A percentile compares a stretch with the other conserved stretches of the same genome.
Conservation (phyloP, 2,797 vertebrate species). For the Philypnodon macrostomus region DNA sequence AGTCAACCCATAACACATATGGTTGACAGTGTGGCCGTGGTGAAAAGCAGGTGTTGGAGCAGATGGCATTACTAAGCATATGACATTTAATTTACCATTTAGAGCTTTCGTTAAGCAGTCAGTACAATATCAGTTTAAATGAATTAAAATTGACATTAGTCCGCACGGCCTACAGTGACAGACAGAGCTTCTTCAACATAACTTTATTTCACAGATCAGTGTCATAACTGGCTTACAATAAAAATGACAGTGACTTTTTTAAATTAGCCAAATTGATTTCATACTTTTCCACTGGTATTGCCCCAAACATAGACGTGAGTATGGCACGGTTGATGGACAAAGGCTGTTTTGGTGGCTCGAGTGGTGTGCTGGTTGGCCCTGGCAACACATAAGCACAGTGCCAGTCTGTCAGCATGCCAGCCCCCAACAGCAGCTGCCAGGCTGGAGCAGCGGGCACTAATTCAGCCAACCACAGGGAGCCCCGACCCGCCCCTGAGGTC, state of each 20-base stretch:
- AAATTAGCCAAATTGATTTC: constrained; percentile 62
- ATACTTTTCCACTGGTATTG: constrained; percentile 63
- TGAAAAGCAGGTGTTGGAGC: constrained; percentile 27
- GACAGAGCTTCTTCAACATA: too few species aligned
- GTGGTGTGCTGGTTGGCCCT: constrained; percentile 65
- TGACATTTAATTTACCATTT: constrained; percentile 36
- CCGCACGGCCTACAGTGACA: too few species aligned
- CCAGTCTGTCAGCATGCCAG: constrained; percentile 74
- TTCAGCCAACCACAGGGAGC: constrained; percentile 78
- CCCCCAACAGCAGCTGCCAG: constrained; percentile 76
- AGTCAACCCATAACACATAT: constrained; percentile 5
- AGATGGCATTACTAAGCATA: constrained; percentile 43
- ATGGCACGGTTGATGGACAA: constrained; percentile 47
- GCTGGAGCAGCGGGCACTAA: constrained; percentile 77
- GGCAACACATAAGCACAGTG: constrained; percentile 58
- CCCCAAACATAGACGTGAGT: constrained; percentile 48
- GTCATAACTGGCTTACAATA: constrained; percentile 39
- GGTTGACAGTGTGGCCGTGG: constrained; percentile 4
- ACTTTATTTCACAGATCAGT: constrained; percentile 10
- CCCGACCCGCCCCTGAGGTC: constrained; percentile 53
- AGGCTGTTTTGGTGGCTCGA: constrained; percentile 36
- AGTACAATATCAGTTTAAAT: constrained; percentile 25
- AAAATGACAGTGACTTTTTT: constrained; percentile 45
- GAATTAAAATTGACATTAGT: constrained; percentile 16
- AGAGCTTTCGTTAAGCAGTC: constrained; percentile 20